These are phyloP conservation scores for Stichodactyla helianthus DNA, from an alignment of 64 coral and sea anemone genomes.

Conservation along the genomic window DNA sequence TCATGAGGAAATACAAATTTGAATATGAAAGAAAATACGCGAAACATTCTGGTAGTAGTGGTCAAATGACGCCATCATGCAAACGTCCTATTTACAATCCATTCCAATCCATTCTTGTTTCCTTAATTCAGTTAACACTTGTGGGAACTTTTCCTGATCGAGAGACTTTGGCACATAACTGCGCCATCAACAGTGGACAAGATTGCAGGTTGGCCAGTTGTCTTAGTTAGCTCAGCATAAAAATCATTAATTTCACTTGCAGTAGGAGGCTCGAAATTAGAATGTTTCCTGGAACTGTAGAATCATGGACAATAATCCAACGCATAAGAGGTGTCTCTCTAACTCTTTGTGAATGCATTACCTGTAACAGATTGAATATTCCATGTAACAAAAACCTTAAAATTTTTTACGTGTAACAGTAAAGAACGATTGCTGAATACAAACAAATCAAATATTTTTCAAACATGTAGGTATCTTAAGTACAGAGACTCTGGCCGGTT, in stretches of 20 bases:
- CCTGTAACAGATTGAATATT: slow-evolving; percentile 4
- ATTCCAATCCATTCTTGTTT: slow-evolving; percentile 6
- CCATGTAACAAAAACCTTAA: too few species aligned
- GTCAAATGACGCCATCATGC: too few species aligned
- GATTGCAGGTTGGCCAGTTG: slow-evolving; percentile 26
- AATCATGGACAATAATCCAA: slow-evolving; percentile 19
- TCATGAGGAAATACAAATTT: too few species aligned
- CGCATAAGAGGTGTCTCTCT: slow-evolving; percentile 11
- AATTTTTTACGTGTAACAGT: too few species aligned
- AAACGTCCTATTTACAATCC: too few species aligned
- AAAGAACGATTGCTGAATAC: too few species aligned
- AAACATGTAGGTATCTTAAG: too few species aligned
- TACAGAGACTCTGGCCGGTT: too few species aligned
- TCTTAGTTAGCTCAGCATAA: slow-evolving; percentile 18
- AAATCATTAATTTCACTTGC: slow-evolving; percentile 22
- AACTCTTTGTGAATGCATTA: slow-evolving; percentile 21
- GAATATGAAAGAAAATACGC: too few species aligned
- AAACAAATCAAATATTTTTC: too few species aligned
- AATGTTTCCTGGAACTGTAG: not conserved
- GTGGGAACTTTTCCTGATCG: slow-evolving; percentile 17
- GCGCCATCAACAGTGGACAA: slow-evolving; percentile 34
- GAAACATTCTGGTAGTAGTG: too few species aligned
- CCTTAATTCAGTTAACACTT: slow-evolving; percentile 42
- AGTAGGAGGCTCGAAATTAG: not conserved
- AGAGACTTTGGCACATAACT: slow-evolving; percentile 28